phyloP scores from a whole-genome alignment of 2,888 invertebrate genomes.

The Vesta saturnalis region DNA sequence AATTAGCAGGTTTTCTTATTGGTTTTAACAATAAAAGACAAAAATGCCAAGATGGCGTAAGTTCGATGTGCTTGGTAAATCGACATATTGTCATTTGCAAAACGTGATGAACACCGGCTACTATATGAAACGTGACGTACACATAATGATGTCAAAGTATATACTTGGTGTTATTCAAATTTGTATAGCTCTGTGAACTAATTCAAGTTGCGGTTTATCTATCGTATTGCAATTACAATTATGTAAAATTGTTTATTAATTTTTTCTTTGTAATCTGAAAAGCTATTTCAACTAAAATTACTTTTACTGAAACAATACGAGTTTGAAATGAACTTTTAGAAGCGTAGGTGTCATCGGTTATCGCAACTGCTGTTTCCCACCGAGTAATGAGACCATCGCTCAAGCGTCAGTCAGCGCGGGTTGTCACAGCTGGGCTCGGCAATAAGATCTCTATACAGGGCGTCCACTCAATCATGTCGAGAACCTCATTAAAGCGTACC shows the following conservation, averaged over 20 bases:
- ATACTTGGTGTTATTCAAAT: conserved; percentile 53
- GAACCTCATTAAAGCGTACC: conserved; percentile 49
- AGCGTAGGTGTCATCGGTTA: conserved; percentile 47
- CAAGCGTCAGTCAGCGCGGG: conserved; percentile 51
- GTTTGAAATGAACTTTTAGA: conserved; percentile 24
- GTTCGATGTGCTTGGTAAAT: conserved; percentile 42
- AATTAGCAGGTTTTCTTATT: conserved; percentile 54
- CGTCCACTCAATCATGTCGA: conserved; percentile 52
- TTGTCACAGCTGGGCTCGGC: conserved; percentile 47
- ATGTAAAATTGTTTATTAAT: conserved; percentile 17
- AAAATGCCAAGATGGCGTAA: conserved; percentile 24
- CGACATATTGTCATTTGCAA: conserved; percentile 53
- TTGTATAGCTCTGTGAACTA: conserved; percentile 44
- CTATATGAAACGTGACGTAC: conserved; percentile 61
- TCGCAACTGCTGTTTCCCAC: conserved; percentile 51
- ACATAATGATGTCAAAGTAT: conserved; percentile 60
- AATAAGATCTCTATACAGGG: conserved; percentile 49
- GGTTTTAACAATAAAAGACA: too few relatives aligned
- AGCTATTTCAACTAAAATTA: conserved; percentile 33
- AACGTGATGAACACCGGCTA: conserved; percentile 61
- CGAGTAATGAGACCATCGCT: conserved; percentile 54
- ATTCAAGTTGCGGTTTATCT: conserved; percentile 51
- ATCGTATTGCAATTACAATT: conserved; percentile 45
- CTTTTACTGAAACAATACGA: conserved; percentile 34
- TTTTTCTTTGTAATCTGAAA: conserved; percentile 28